Base-by-base conservation (phyloP, 1,140 invertebrate genomes). In the Galleria mellonella region DNA sequence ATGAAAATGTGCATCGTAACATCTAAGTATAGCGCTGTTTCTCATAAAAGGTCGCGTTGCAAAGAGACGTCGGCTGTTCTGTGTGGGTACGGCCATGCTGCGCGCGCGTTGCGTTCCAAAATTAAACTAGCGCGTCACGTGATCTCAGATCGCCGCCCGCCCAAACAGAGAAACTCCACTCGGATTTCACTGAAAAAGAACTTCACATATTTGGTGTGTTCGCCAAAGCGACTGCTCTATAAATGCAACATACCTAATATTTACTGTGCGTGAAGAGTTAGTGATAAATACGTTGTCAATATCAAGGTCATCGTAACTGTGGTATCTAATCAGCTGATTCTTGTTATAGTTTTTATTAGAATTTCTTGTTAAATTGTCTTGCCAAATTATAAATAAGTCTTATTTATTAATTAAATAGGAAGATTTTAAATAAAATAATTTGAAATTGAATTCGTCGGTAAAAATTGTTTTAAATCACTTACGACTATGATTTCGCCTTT, bases 111-210 rank as follows among this genome's bases (percentile, higher is more conserved):
- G 61, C 64, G 72, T 73, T 79, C 78, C 63, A 71, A 76, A 83
- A 59, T 67, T 83, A 83, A 78, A 61, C 57, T 52, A 14, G 58
- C 54, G 64, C 64, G 71, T 82, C 82, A 83, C 73, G 75, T 78
- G 76, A 75, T 76, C 64, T 44, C 58, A 66, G 59, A 54, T 51
- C 51, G 55, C 73, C 70, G 75, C 73, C 82, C 82, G 82, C 77
- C 82, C 82, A 85, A 85, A 85, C 75, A 72, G 77, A 85, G 78
- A 83, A 83, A 85, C 73, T 66, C 72, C 70, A 46, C 76, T 85
- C 82, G 47, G 57, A 75, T 85, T 85, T 79, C 82, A 85, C 55
- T 66, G 53, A 64, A 65, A 53, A 48, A 60, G 44, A 47, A 49
- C 40, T 31, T 36, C 47, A 49, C n/a, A 29, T 43, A 64, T 55